These are phyloP conservation scores for Acanthoscelides obtectus DNA, from an alignment of 2,888 invertebrate genomes.

Conservation along the genomic window DNA sequence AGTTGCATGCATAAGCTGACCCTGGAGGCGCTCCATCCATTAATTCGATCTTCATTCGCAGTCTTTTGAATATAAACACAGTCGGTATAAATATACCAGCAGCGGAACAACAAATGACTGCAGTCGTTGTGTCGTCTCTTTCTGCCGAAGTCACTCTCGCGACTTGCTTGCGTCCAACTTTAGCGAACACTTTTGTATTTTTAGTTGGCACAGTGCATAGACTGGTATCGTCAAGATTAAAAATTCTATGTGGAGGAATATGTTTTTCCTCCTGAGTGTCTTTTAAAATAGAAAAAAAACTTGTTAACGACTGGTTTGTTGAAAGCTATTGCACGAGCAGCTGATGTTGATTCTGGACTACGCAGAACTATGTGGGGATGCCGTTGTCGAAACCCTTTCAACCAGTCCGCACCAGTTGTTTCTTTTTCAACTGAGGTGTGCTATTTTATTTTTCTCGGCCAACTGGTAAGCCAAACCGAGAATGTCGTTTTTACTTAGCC, in stretches of 20 bases:
- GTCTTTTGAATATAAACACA: conserved; percentile 10
- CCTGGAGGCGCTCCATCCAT: conserved; percentile 35
- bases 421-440: too few relatives aligned
- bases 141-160: too few relatives aligned
- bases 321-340: too few relatives aligned
- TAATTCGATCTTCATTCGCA: conserved; percentile 19
- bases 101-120: neutral
- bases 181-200: neutral
- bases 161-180: neutral
- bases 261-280: conserved; percentile 1
- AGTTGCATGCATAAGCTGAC: conserved; percentile 22
- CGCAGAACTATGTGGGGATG: neutral
- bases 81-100: neutral
- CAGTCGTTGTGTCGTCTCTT: too few relatives aligned
- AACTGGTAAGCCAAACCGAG: too few relatives aligned
- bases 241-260: neutral
- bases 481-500: too few relatives aligned
- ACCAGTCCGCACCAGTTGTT: neutral
- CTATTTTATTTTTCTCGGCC: too few relatives aligned
- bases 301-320: neutral
- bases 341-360: neutral
- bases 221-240: neutral
- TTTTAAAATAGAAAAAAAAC: neutral
- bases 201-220: neutral
- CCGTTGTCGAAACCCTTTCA: neutral